Evolutionary conservation across 1,140 invertebrate species (phyloP), one percentile per base, ranked within the genome.

Genomic region (Drosophila subpulchrella): DNA sequence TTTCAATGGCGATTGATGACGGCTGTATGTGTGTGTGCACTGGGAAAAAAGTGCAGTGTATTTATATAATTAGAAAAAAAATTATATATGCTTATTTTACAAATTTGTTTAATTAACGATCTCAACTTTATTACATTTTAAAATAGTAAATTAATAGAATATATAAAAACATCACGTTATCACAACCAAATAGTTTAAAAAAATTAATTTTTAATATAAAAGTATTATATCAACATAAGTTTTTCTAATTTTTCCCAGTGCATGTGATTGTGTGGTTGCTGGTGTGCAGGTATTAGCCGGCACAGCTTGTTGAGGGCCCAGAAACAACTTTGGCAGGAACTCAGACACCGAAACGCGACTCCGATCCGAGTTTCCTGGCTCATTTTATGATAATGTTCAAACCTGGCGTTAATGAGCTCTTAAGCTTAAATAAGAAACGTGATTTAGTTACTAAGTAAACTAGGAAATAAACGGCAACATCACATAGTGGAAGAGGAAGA

Each of bases 401-500:
- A 78, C 81, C 84, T 90, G 84, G 84, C 84, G 84, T 89, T 89
- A 89, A 89, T 89, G 84, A 89, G 84, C 84, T 90, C 84, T 89
- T 89, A 85, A 89, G 84, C 84, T 89, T 89, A 89, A 89, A 89
- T 89, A 89, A 81, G 84, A 85, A 89, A 89, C 84, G 84, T 89
- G 84, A 89, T 89, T 89, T 90, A 90, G 84, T 78, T 89, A 89
- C 85, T 81, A 89, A 89, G 85, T 89, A 89, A 89, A 89, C 85
- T 84, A 78, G 67, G 59, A 84, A 80, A 79, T 79, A 84, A 75
- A 67, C 75, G 46, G 58, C 57, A 42, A 47, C 27, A 24, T 12
- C 20, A 27, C 48, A 11, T 7, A 36, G 58, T 51, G 20, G 20
- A 20, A 58, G 41, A 56, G 38, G 11, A 4, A 42, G 44, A 42